phyloP scores from a whole-genome alignment of 2,888 invertebrate species.

The Mylabris sibirica region DNA sequence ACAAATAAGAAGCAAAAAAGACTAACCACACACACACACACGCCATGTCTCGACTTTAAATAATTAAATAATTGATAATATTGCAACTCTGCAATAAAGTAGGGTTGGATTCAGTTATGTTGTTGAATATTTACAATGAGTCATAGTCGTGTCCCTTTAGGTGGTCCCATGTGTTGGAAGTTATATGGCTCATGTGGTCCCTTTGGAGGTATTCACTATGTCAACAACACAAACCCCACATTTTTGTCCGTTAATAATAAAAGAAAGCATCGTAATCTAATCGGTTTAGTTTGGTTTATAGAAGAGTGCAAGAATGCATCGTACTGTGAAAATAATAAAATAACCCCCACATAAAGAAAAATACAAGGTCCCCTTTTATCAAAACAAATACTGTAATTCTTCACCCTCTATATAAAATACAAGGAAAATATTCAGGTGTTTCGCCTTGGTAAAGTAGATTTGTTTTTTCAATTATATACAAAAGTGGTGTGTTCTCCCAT shows the following conservation, averaged over 20 bases:
- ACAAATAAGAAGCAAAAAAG: neutral
- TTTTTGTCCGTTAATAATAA: conserved; percentile 38
- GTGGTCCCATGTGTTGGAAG: conserved; percentile 44
- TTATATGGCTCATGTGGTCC: conserved; percentile 37
- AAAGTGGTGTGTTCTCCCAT: neutral
- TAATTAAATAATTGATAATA: conserved; percentile 7
- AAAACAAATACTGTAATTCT: conserved; percentile 26
- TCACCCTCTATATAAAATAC: neutral
- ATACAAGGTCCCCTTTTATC: conserved; percentile 25
- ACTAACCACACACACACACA: too few relatives aligned
- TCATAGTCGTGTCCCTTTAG: conserved; percentile 34
- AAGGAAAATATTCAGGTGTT: neutral
- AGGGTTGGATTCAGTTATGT: neutral
- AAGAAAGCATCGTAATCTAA: conserved; percentile 44
- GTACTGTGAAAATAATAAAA: conserved; percentile 37
- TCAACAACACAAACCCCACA: conserved; percentile 41
- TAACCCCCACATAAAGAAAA: conserved; percentile 26
- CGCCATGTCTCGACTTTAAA: conserved; percentile 27
- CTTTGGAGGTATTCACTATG: conserved; percentile 34
- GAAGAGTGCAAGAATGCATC: conserved; percentile 31
- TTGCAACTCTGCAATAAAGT: neutral
- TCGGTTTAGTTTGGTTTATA: conserved; percentile 40
- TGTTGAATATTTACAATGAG: conserved; percentile 26
- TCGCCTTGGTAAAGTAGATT: neutral
- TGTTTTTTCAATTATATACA: neutral